phyloP scores from a whole-genome alignment of 2,888 invertebrate genomes.

The Pristionchus maxplancki region DNA sequence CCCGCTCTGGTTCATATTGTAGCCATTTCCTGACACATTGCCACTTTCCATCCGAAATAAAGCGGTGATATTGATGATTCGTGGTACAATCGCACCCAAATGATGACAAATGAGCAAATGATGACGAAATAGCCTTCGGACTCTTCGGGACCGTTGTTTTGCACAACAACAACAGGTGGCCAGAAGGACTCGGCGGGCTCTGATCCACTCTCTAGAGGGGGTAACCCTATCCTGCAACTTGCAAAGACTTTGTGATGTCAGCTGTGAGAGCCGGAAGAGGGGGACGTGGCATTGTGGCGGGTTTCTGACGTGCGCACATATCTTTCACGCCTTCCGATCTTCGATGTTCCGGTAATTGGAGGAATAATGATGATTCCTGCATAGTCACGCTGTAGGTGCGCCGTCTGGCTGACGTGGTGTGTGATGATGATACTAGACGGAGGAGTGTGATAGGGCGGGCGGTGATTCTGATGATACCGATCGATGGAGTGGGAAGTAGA shows the following conservation, averaged over 20 bases:
- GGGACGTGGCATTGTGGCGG: background rate
- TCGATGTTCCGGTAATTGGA: background rate
- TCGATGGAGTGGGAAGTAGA: background rate
- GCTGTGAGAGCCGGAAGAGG: background rate
- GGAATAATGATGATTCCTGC: background rate
- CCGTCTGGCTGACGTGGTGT: background rate
- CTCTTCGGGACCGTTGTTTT: background rate
- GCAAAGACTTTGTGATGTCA: slow-evolving; percentile 10
- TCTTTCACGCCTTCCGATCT: too few relatives aligned
- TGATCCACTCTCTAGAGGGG: background rate
- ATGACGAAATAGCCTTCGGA: background rate
- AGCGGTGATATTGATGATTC: background rate
- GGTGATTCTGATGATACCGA: background rate
- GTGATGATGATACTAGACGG: background rate
- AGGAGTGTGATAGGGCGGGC: background rate
- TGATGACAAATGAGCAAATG: too few relatives aligned
- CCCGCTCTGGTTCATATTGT: slow-evolving; percentile 27
- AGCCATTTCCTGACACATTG: background rate
- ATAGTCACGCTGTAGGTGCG: background rate
- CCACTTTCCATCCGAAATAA: background rate
- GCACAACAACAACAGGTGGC: slow-evolving; percentile 18
- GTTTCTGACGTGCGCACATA: background rate
- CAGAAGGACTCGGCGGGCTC: background rate
- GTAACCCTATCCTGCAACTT: slow-evolving; percentile 20
- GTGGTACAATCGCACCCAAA: background rate